These are phyloP conservation scores for Drosophila kepulauana DNA, from an alignment of 1,140 invertebrate genomes.

Conservation along the genomic window DNA sequence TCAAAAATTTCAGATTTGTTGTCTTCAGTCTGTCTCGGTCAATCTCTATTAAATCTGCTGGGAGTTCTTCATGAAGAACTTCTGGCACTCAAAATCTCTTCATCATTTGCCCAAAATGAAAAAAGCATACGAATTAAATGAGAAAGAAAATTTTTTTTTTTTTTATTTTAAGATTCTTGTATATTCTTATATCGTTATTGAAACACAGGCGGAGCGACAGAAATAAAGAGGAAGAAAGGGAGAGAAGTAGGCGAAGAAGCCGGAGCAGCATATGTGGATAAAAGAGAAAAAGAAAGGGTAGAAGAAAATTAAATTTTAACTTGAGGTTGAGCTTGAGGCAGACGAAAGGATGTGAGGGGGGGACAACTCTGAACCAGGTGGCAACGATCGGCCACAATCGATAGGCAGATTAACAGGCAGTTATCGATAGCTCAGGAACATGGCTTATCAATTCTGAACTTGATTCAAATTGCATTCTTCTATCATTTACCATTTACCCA, in stretches of 20 bases:
- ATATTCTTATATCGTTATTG: conserved; percentile 71
- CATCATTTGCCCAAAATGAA: background rate
- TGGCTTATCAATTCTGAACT: conserved; percentile 29
- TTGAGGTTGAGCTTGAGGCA: conserved; percentile 20
- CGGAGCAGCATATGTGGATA: conserved; percentile 20
- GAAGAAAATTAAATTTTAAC: conserved; percentile 55
- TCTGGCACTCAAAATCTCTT: background rate
- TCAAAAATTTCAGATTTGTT: background rate
- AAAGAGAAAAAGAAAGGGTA: conserved; percentile 19
- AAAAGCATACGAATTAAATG: background rate
- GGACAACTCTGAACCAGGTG: background rate
- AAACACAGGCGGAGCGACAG: conserved; percentile 37
- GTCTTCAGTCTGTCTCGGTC: conserved; percentile 4
- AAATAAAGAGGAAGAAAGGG: conserved; percentile 17
- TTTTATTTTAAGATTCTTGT: background rate
- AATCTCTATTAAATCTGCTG: background rate
- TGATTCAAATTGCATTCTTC: conserved; percentile 28
- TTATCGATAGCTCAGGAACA: conserved; percentile 26
- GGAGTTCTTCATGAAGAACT: background rate
- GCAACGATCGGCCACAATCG: conserved; percentile 1
- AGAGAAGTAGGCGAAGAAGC: background rate
- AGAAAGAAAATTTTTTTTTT: background rate
- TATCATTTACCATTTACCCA: conserved; percentile 32
- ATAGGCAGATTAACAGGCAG: background rate
- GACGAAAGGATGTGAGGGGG: background rate